phyloP scores from a whole-genome alignment of 2,888 invertebrate species.

The Drosophila longiperda region DNA sequence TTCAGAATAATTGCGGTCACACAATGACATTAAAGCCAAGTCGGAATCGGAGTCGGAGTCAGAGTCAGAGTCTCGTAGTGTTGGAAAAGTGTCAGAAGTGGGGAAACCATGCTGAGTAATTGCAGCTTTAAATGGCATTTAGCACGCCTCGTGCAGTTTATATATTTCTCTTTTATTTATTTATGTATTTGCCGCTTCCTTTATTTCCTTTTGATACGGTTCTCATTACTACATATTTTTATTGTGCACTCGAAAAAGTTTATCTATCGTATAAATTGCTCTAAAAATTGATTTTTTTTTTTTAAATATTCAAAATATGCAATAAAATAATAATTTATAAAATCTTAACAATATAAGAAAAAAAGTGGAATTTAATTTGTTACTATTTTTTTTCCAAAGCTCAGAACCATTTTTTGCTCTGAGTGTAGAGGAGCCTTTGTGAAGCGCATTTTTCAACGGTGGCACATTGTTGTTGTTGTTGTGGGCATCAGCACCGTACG shows the following conservation, averaged over 20 bases:
- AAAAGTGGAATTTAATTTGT: too few relatives aligned
- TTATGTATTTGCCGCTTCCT: constrained; percentile 34
- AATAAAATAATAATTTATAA: neutral
- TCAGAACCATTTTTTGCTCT: constrained; percentile 20
- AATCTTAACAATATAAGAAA: neutral
- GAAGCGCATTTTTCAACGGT: constrained; percentile 58
- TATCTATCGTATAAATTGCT: neutral
- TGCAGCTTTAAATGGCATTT: constrained; percentile 81
- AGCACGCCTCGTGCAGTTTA: constrained; percentile 74
- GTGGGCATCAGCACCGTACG: constrained; percentile 41
- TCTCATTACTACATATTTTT: constrained; percentile 12
- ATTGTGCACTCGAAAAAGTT: neutral
- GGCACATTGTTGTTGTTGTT: constrained; percentile 26
- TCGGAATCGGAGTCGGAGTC: constrained; percentile 60
- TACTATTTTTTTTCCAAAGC: too few relatives aligned
- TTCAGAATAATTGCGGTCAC: constrained; percentile 74
- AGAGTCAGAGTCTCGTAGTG: constrained; percentile 41
- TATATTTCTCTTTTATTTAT: constrained; percentile 32
- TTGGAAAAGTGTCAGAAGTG: constrained; percentile 5
- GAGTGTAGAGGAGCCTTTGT: constrained; percentile 40
- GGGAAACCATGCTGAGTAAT: constrained; percentile 77
- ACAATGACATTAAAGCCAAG: constrained; percentile 75
- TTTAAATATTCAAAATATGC: neutral
- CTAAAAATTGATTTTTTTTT: neutral
- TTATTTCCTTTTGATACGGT: constrained; percentile 12